phyloP scores from a whole-genome alignment of 2,888 invertebrate genomes.

The Lamellibrachia satsuma region DNA sequence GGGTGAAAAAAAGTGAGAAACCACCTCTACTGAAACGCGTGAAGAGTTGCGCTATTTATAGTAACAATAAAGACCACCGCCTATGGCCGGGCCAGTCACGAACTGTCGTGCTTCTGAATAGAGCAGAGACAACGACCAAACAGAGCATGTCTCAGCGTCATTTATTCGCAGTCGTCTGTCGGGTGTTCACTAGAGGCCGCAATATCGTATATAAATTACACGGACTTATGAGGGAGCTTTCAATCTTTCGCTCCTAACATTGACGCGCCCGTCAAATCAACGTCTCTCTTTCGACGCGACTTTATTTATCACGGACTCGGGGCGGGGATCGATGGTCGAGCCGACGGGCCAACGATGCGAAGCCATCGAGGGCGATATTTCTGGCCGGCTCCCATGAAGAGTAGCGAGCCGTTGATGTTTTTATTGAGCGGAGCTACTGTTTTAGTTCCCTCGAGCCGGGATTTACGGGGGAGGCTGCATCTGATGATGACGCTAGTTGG shows the following conservation, averaged over 20 bases:
- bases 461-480: neutral
- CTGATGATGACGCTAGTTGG: neutral
- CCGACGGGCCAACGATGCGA: neutral
- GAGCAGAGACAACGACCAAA: neutral
- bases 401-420: neutral
- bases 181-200: neutral
- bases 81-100: neutral
- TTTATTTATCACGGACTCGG: neutral
- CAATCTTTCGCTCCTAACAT: neutral
- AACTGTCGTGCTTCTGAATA: neutral
- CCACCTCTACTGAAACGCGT: neutral
- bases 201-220: neutral
- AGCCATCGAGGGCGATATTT: neutral
- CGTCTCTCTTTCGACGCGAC: neutral
- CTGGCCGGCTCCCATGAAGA: neutral
- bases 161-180: neutral
- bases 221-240: neutral
- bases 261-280: conserved; percentile 7
- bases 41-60: neutral
- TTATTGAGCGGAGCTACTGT: neutral
- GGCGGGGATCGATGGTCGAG: neutral
- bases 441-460: neutral
- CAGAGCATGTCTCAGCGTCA: neutral
- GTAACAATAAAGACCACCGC: neutral
- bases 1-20: neutral